Conservation (phyloP, 2,113 vertebrate species). For the Morone chrysops region DNA sequence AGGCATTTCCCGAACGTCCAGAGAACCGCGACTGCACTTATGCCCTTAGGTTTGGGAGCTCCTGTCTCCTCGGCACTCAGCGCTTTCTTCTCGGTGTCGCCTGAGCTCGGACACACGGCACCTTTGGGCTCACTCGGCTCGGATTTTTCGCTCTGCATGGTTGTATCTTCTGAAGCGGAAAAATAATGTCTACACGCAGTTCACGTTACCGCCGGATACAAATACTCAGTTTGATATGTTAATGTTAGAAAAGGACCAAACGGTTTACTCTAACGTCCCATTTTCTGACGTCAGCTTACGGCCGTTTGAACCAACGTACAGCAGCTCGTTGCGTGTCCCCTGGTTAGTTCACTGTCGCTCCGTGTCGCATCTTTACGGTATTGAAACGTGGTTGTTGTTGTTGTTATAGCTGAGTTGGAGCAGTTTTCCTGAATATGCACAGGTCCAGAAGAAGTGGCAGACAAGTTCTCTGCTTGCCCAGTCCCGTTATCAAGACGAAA, state of each 20-base stretch:
- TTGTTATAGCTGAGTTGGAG: background rate
- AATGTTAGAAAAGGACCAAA: background rate
- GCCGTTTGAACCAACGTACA: background rate
- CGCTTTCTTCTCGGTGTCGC: conserved; percentile 30
- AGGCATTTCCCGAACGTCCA: conserved; percentile 89
- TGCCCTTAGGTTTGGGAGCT: conserved; percentile 49
- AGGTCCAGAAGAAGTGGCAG: background rate
- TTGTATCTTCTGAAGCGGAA: background rate
- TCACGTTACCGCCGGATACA: background rate
- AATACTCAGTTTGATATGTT: background rate
- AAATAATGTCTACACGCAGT: background rate
- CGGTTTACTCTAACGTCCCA: conserved; percentile 7
- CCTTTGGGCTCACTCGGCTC: conserved; percentile 50
- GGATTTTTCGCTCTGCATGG: conserved; percentile 68
- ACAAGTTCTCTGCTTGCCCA: conserved; percentile 7
- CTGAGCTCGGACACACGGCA: conserved; percentile 30
- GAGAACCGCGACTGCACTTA: conserved; percentile 82
- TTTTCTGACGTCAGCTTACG: background rate
- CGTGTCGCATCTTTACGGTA: background rate
- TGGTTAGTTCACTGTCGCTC: background rate
- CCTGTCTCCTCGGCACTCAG: conserved; percentile 3
- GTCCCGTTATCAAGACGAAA: conserved; percentile 70
- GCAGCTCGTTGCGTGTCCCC: background rate
- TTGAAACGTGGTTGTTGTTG: background rate
- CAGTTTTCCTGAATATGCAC: background rate